Base-by-base conservation (phyloP, 1,140 invertebrate genomes). In the Leptopilina clavipes region DNA sequence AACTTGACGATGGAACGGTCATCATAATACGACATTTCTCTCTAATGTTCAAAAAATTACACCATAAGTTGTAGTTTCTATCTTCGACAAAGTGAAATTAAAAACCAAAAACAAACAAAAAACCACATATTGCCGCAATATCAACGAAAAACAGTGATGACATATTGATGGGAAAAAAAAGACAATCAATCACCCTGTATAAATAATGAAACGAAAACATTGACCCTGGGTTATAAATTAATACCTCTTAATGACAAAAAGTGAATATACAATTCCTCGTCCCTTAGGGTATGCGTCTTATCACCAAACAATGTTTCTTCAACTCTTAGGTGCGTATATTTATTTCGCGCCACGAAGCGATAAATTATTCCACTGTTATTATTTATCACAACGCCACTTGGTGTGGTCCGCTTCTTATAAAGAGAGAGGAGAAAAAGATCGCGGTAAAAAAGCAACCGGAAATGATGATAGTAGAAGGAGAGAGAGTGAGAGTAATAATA, bases 301-400 rank as follows among this genome's bases (percentile, higher is more conserved):
- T 83, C 78, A 65, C 22, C 6, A 1, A 65, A 56, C 52, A n/a
- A 37, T 22, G 72, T 78, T 79, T 79, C 75, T 81, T 77, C 40
- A 31, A 74, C 40, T 75, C 74, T 40, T n/a, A n/a, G n/a, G n/a
- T n/a, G n/a, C n/a, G n/a, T n/a, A n/a, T 79, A 84, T 85, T 87
- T 85, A 88, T 88, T 87, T 86, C 87, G 82, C 81, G 71, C 83
- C 73, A 56, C 80, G 56, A 76, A 71, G 82, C 85, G 83, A 86
- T 85, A 86, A 86, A 82, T 88, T 84, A 85, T 82, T 82, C 76
- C 78, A 74, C 86, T 87, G 82, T 89, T 88, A 86, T 90, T 90
- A 90, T 89, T 90, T 89, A 89, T 89, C 81, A 76, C 76, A 43
- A 22, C 25, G 25, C 19, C 59, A 65, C 59, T 65, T 65, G 59